Evolutionary conservation across 2,113 vertebrate genomes (phyloP).

Genomic region (Aramus guarauna): DNA sequence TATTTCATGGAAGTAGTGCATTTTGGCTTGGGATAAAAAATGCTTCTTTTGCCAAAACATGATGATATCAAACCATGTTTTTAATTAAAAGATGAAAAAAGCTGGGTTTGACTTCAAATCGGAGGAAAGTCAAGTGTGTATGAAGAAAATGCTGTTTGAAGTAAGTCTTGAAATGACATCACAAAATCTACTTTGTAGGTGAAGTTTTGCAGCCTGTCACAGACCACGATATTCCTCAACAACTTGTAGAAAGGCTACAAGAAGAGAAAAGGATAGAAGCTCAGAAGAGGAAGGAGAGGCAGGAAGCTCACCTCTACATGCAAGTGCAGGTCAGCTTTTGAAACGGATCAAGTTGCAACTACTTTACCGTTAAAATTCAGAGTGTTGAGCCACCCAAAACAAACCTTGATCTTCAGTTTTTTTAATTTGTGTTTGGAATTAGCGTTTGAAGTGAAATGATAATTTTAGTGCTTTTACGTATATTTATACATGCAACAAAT

Average conservation of each 20-base stretch:
- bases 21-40: not conserved
- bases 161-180: not conserved
- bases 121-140: not conserved
- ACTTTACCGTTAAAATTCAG: not conserved
- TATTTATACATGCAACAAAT: not conserved
- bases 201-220: conserved; percentile 95
- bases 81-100: not conserved
- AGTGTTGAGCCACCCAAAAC: not conserved
- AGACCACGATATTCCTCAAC: conserved; percentile 96
- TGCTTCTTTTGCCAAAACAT: not conserved
- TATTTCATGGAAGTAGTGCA: not conserved
- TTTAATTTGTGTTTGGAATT: not conserved
- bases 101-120: not conserved
- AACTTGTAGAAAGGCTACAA: conserved; percentile 94
- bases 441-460: not conserved
- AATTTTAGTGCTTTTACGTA: not conserved
- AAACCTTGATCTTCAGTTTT: not conserved
- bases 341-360: not conserved
- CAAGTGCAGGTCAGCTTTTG: conserved; percentile 90
- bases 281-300: conserved; percentile 97
- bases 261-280: conserved; percentile 99
- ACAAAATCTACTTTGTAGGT: conserved; percentile 68
- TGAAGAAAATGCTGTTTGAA: not conserved
- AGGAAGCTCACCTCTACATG: conserved; percentile 99
- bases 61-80: not conserved